Evolutionary conservation across 2,113 vertebrate genomes (phyloP).

Genomic region (Hippocampus mohnikei): DNA sequence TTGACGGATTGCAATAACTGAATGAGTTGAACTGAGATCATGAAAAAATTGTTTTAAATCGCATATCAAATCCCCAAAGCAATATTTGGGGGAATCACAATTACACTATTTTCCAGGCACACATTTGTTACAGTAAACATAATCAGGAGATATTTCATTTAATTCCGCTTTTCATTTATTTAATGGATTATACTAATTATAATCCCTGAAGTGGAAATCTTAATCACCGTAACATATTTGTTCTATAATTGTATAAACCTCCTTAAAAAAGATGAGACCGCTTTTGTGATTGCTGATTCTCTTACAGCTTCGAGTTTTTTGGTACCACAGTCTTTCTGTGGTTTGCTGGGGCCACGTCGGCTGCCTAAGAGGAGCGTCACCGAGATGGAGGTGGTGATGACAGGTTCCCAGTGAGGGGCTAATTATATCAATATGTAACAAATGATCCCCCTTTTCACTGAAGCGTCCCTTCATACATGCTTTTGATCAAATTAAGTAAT

Average conservation of each 20-base stretch:
- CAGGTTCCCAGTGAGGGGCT: slow-evolving; percentile 67
- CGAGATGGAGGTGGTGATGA: slow-evolving; percentile 49
- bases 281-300: slow-evolving; percentile 46
- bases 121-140: slow-evolving; percentile 4
- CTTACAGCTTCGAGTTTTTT: slow-evolving; percentile 35
- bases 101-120: not conserved
- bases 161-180: slow-evolving; percentile 28
- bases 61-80: not conserved
- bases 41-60: not conserved
- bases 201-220: too few species aligned
- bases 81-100: not conserved
- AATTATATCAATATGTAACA: slow-evolving; percentile 77
- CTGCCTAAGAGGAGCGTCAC: slow-evolving; percentile 54
- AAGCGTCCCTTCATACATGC: slow-evolving; percentile 66
- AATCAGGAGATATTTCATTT: slow-evolving; percentile 47
- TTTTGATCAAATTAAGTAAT: slow-evolving; percentile 69
- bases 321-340: slow-evolving; percentile 23
- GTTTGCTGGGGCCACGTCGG: slow-evolving; percentile 37
- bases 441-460: slow-evolving; percentile 43
- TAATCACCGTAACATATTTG: too few species aligned
- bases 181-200: too few species aligned
- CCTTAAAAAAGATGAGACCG: too few species aligned
- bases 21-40: too few species aligned
- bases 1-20: not conserved
- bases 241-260: too few species aligned